phyloP scores from a whole-genome alignment of 2,113 vertebrate species.

The Ceyx cyanopectus region DNA sequence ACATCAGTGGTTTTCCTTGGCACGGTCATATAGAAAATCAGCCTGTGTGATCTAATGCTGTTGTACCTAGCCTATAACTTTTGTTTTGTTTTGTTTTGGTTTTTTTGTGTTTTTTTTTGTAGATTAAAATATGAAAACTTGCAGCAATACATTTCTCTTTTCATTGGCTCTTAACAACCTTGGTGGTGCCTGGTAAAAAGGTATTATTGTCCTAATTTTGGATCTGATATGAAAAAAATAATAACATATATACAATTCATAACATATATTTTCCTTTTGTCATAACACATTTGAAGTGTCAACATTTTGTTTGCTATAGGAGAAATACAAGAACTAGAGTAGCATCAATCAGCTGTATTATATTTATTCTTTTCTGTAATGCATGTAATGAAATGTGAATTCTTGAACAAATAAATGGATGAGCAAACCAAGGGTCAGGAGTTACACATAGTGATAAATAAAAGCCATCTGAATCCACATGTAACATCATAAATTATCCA shows the following conservation, averaged over 20 bases:
- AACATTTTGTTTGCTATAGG: background rate
- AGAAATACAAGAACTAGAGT: background rate
- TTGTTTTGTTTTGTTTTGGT: background rate
- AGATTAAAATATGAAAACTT: background rate
- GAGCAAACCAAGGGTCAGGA: background rate
- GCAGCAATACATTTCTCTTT: background rate
- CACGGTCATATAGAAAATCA: too few relatives aligned
- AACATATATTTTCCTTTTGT: background rate
- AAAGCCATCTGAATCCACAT: background rate
- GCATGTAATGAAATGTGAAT: background rate
- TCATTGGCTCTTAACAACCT: background rate
- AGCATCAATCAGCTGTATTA: background rate
- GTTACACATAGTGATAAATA: background rate
- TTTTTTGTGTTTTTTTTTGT: background rate
- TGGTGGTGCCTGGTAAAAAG: background rate
- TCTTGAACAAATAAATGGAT: background rate
- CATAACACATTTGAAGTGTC: background rate
- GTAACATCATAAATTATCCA: slow-evolving; percentile 1
- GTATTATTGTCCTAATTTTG: background rate
- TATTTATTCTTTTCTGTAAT: slow-evolving; percentile 18
- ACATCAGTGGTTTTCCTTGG: too few relatives aligned
- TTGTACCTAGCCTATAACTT: background rate
- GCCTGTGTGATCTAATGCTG: background rate
- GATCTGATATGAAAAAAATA: background rate
- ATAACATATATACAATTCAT: background rate